A percentile compares a stretch with the other conserved stretches of the same genome.
phyloP scores from a whole-genome alignment of 2,888 invertebrate genomes.

The Rhingia campestris region DNA sequence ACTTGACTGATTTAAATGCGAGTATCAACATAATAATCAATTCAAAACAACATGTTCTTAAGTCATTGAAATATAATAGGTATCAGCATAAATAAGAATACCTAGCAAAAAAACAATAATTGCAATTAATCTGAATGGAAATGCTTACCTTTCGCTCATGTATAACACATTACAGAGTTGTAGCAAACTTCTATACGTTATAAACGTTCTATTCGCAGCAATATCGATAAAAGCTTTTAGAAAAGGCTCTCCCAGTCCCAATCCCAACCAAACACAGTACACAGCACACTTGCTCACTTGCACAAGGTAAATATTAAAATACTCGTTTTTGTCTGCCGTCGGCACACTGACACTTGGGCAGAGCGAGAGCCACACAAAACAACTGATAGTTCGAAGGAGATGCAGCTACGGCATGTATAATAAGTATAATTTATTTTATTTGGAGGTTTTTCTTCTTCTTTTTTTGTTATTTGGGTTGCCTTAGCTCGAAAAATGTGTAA shows the following conservation, averaged over 20 bases:
- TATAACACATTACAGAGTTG: constrained; percentile 60
- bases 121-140: constrained; percentile 27
- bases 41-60: constrained; percentile 35
- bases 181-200: constrained; percentile 59
- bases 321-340: constrained; percentile 70
- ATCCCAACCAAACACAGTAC: constrained; percentile 34
- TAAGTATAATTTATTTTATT: constrained; percentile 64
- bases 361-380: constrained; percentile 60
- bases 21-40: constrained; percentile 34
- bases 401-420: constrained; percentile 49
- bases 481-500: constrained; percentile 56
- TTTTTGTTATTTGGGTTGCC: not conserved
- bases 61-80: constrained; percentile 40
- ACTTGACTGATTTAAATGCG: constrained; percentile 20
- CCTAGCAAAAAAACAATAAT: constrained; percentile 46
- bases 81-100: constrained; percentile 34
- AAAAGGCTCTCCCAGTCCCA: constrained; percentile 55
- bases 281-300: constrained; percentile 72
- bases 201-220: constrained; percentile 34
- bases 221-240: constrained; percentile 63
- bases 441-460: constrained; percentile 40
- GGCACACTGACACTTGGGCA: constrained; percentile 68
- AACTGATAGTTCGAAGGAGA: constrained; percentile 59
- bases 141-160: constrained; percentile 67
- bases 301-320: constrained; percentile 74